A percentile compares a stretch with the other conserved stretches of the same genome.
Conservation (phyloP, 2,113 vertebrate species). For the Poecile atricapillus region DNA sequence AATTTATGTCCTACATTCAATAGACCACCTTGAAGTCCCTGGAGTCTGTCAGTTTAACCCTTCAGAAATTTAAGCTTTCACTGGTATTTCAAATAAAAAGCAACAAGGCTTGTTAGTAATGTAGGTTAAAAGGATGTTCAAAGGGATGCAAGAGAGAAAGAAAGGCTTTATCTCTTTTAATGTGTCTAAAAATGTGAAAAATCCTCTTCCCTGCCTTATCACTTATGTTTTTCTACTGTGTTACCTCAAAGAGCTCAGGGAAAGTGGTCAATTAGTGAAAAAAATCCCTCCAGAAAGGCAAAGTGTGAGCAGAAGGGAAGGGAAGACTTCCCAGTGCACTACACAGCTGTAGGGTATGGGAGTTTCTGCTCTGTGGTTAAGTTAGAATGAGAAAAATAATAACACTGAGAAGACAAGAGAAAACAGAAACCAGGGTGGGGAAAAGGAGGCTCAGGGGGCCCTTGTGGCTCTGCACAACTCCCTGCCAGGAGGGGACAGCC, state of each 20-base stretch:
- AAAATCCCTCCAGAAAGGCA: neutral
- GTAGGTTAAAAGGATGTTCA: neutral
- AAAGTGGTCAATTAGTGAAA: neutral
- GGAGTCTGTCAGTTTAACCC: neutral
- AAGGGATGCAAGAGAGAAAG: neutral
- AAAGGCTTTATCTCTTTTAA: neutral
- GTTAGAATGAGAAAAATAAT: neutral
- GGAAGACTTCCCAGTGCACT: neutral
- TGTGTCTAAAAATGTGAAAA: neutral
- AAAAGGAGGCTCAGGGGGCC: neutral
- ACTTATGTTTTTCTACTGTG: neutral
- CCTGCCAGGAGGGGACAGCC: neutral
- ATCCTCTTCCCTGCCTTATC: neutral
- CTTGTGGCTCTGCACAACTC: neutral
- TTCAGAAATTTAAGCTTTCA: neutral
- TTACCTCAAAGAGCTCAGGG: neutral
- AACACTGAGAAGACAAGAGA: neutral
- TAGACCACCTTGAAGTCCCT: neutral
- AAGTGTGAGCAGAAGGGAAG: neutral
- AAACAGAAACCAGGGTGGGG: neutral
- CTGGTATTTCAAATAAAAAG: neutral
- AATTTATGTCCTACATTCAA: neutral
- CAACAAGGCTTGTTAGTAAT: neutral
- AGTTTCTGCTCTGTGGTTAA: neutral
- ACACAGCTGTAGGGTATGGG: fast-evolving